phyloP scores from a whole-genome alignment of 2,797 vertebrate species.

The Antrozous pallidus region DNA sequence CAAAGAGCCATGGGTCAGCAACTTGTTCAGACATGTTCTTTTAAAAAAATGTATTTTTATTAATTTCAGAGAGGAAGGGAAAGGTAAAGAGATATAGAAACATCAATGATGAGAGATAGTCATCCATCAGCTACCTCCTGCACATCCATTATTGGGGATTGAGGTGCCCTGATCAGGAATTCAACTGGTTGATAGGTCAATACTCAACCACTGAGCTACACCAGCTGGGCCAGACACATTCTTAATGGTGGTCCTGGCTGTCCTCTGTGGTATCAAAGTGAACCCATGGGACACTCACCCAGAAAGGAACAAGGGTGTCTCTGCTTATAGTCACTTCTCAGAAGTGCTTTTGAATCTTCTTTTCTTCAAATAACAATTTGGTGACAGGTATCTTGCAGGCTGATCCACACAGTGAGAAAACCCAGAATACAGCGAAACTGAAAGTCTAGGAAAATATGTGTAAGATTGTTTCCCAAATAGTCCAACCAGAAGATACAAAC shows the following conservation, averaged over 20 bases:
- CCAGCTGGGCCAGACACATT: fast-evolving
- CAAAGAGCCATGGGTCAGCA: background rate
- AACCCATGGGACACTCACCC: background rate
- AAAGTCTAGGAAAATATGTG: background rate
- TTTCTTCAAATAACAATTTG: background rate
- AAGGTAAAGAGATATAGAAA: no score
- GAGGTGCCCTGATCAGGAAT: no score
- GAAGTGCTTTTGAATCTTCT: background rate
- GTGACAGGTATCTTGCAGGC: background rate
- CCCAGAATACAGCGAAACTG: background rate
- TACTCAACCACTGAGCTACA: no score
- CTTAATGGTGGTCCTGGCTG: background rate
- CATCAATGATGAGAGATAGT: no score
- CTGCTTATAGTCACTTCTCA: background rate
- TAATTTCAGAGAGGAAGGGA: no score
- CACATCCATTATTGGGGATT: no score
- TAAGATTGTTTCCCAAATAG: background rate
- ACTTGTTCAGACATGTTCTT: background rate
- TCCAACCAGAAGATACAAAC: background rate
- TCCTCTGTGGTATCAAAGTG: background rate
- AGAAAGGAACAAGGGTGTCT: background rate
- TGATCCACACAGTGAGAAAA: background rate
- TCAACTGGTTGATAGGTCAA: no score
- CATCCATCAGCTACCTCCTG: no score
- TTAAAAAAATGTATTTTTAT: no score